These are phyloP conservation scores for Odontocolon sp. DNA, from an alignment of 2,888 invertebrate genomes.

Conservation along the genomic window DNA sequence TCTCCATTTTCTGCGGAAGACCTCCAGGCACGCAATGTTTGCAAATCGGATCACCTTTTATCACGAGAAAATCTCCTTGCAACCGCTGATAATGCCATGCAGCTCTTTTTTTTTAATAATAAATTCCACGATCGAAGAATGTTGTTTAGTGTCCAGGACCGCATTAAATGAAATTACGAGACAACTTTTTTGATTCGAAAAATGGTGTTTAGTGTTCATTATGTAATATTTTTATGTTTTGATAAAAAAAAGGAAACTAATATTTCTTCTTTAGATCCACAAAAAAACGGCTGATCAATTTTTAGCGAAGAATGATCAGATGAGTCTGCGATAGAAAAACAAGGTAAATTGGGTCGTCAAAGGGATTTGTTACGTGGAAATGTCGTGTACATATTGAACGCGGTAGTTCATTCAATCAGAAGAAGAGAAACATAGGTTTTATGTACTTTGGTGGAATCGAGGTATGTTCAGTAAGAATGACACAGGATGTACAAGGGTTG, in stretches of 20 bases:
- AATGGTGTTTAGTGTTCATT: too few species aligned
- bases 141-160: neutral
- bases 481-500: constrained; percentile 14
- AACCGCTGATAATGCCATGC: neutral
- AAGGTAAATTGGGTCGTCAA: constrained; percentile 33
- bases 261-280: too few species aligned
- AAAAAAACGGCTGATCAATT: too few species aligned
- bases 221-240: too few species aligned
- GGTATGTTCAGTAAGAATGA: constrained; percentile 28
- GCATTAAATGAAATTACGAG: too few species aligned
- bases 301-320: too few species aligned
- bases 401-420: constrained; percentile 23
- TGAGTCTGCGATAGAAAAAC: neutral
- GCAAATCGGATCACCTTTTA: constrained; percentile 59
- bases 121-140: constrained; percentile 6
- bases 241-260: too few species aligned
- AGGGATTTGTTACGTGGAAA: neutral
- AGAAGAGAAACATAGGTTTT: constrained; percentile 12
- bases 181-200: too few species aligned
- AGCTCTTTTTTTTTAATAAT: constrained; percentile 11
- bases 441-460: constrained; percentile 19
- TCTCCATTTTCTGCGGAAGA: constrained; percentile 38
- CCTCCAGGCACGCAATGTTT: constrained; percentile 59
- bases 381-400: neutral
- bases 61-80: constrained; percentile 44